Evolutionary conservation across 1,140 invertebrate genomes (phyloP).

Genomic region (Drosophila dunni): DNA sequence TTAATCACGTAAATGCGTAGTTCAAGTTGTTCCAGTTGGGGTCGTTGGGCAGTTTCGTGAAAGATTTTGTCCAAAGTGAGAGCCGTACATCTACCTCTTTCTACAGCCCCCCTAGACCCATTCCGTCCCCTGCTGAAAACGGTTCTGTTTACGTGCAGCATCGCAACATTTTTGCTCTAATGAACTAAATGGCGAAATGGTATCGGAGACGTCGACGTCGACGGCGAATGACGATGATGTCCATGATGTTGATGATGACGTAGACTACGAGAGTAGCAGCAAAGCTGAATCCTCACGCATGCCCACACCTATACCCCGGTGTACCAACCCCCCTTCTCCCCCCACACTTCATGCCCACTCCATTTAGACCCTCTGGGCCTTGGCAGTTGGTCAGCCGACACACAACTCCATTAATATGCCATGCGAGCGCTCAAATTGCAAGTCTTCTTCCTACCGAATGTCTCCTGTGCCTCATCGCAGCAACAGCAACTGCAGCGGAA

Average conservation of each 20-base stretch:
- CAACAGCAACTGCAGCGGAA: slow-evolving; percentile 67
- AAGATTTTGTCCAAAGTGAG: slow-evolving; percentile 35
- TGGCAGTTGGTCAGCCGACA: slow-evolving; percentile 50
- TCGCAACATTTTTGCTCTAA: slow-evolving; percentile 76
- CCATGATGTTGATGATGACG: background rate
- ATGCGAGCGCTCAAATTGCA: slow-evolving; percentile 77
- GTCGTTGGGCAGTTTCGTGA: slow-evolving; percentile 4
- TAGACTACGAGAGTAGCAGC: slow-evolving; percentile 21
- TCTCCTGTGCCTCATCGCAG: slow-evolving; percentile 23
- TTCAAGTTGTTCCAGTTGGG: slow-evolving; percentile 44
- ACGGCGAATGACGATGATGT: background rate
- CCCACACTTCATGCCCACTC: background rate
- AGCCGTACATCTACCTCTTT: slow-evolving; percentile 14
- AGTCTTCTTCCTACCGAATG: slow-evolving; percentile 64
- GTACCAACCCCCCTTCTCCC: background rate
- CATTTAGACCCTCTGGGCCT: slow-evolving; percentile 4
- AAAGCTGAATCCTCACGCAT: slow-evolving; percentile 52
- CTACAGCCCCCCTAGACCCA: background rate
- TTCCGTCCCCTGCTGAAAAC: background rate
- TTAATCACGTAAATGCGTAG: slow-evolving; percentile 81
- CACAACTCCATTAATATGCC: slow-evolving; percentile 71
- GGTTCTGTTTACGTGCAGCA: slow-evolving; percentile 62
- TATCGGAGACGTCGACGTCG: slow-evolving; percentile 17
- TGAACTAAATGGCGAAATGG: slow-evolving; percentile 72
- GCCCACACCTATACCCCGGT: slow-evolving; percentile 21